phyloP scores from a whole-genome alignment of 2,113 vertebrate species.

The Micromys minutus region DNA sequence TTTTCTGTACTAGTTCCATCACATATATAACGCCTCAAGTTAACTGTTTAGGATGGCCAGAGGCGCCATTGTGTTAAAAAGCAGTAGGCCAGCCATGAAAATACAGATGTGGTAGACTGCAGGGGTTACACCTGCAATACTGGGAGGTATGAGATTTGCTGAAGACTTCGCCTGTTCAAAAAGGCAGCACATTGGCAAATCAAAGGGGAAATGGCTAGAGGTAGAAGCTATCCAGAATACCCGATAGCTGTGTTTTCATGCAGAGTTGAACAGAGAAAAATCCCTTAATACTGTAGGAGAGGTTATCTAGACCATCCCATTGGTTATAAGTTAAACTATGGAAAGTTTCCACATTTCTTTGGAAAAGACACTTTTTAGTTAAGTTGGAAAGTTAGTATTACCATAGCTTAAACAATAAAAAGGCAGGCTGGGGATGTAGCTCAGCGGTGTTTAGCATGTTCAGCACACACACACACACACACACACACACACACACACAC shows the following conservation, averaged over 20 bases:
- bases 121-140: background rate
- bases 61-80: background rate
- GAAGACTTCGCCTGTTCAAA: background rate
- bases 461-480: background rate
- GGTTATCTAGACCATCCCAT: background rate
- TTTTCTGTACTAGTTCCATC: background rate
- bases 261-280: background rate
- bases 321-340: background rate
- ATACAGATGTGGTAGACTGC: background rate
- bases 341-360: background rate
- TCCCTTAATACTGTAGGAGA: background rate
- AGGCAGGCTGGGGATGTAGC: background rate
- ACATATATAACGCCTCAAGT: background rate
- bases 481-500: background rate
- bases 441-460: background rate
- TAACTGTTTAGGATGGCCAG: background rate
- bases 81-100: background rate
- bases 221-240: background rate
- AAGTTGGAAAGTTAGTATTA: background rate
- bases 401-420: background rate
- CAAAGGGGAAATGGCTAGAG: constrained; percentile 23
- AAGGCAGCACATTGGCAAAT: background rate
- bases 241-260: background rate
- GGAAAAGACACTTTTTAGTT: background rate
- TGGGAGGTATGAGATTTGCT: background rate